Percentiles rank a stretch among this genome's conserved stretches.
Conservation (phyloP, 2,113 vertebrate species). For the Phocoena sinus region DNA sequence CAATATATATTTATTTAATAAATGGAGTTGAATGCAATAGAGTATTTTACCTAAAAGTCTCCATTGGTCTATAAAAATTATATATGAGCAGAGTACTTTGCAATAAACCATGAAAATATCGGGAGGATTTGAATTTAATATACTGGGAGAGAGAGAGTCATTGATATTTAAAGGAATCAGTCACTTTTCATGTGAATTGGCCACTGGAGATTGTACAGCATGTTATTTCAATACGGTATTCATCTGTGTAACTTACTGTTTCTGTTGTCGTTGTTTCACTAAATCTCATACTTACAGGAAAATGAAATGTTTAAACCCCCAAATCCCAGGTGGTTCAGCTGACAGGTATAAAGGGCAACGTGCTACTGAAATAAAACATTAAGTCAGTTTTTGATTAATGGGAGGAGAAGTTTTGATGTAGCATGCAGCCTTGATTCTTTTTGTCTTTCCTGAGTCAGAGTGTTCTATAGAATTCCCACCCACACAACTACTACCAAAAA, state of each 20-base stretch:
- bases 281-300: background rate
- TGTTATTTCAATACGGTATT: background rate
- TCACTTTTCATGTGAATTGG: background rate
- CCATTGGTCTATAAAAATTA: conserved; percentile 33
- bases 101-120: conserved; percentile 7
- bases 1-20: conserved; percentile 19
- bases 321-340: background rate
- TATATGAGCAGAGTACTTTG: background rate
- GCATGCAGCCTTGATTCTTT: background rate
- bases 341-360: background rate
- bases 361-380: background rate
- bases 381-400: conserved; percentile 6
- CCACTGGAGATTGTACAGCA: background rate
- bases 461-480: background rate
- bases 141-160: background rate
- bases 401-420: background rate
- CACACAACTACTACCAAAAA: background rate
- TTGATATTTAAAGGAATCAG: conserved; percentile 31
- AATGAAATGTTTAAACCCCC: conserved; percentile 39
- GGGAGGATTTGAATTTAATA: background rate
- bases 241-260: background rate
- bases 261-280: background rate
- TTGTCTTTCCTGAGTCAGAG: background rate
- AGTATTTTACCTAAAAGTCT: conserved; percentile 14
- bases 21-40: background rate